Conservation (phyloP, 2,797 vertebrate species). For the Euthynnus affinis region DNA sequence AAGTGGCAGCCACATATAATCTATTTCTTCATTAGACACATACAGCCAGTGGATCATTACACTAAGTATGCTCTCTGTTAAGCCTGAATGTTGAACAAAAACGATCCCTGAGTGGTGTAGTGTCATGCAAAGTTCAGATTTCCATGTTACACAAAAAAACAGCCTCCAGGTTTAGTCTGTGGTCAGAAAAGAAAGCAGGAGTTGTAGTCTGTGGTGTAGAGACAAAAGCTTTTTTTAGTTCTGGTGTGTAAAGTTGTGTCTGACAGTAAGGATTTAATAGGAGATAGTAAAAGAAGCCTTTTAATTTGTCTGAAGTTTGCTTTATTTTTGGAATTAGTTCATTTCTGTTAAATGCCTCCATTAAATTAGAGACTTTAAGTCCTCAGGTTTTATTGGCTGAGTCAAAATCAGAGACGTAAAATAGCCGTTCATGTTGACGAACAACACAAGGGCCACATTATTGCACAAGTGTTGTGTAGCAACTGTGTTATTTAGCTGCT, state of each 20-base stretch:
- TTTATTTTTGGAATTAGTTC: constrained; percentile 13
- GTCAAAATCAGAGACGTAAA: constrained; percentile 18
- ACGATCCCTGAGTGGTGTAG: constrained; percentile 29
- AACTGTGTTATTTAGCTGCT: constrained; percentile 19
- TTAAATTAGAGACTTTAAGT: constrained; percentile 24
- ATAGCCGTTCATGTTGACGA: constrained; percentile 30
- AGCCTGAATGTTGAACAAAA: constrained; percentile 65
- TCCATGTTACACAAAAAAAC: background rate
- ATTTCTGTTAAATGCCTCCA: background rate
- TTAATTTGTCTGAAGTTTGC: background rate
- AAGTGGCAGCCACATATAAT: constrained; percentile 70
- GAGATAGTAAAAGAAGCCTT: constrained; percentile 4
- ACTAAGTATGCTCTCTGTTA: constrained; percentile 65
- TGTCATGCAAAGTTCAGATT: constrained; percentile 43
- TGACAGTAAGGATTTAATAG: constrained; percentile 16
- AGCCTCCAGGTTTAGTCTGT: constrained; percentile 4
- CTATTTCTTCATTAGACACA: constrained; percentile 76
- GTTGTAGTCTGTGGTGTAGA: background rate
- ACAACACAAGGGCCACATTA: constrained; percentile 8
- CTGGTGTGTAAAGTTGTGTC: background rate
- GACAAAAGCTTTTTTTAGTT: constrained; percentile 6
- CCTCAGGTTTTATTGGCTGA: background rate
- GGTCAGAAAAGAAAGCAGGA: constrained; percentile 19
- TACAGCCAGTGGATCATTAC: constrained; percentile 77
- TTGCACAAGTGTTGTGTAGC: constrained; percentile 2